These are phyloP conservation scores for Eutolmus rufibarbis DNA, from an alignment of 2,888 invertebrate genomes.

Conservation along the genomic window DNA sequence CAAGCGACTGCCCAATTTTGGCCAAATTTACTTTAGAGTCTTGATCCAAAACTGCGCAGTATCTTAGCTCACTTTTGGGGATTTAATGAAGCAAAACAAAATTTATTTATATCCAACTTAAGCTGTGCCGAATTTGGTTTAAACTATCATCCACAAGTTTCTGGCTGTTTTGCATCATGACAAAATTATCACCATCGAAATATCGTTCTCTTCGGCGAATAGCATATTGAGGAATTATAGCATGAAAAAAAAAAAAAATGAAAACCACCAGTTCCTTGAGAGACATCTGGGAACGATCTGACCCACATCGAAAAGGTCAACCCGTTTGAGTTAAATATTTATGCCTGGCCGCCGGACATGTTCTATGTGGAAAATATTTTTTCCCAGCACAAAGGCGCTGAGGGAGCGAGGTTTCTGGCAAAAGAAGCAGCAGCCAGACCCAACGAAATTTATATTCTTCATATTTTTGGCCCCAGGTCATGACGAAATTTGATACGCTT, in stretches of 20 bases:
- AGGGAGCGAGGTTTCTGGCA: not conserved
- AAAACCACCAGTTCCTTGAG: not conserved
- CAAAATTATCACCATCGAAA: not conserved
- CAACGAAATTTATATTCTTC: conserved; percentile 31
- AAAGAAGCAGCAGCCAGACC: not conserved
- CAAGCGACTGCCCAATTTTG: not conserved
- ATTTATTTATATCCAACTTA: not conserved
- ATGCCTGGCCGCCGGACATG: conserved; percentile 13
- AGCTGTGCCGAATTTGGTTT: not conserved
- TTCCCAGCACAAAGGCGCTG: conserved; percentile 6
- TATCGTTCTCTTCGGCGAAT: not conserved
- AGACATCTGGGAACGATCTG: conserved; percentile 10
- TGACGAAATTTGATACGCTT: conserved; percentile 28
- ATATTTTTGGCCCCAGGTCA: conserved; percentile 32
- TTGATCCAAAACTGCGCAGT: not conserved
- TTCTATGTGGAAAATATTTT: conserved; percentile 38
- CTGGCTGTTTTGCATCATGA: not conserved
- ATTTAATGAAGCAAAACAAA: not conserved
- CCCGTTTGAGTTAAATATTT: conserved; percentile 38
- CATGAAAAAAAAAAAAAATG: not conserved
- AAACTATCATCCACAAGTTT: not conserved
- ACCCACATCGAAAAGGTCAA: conserved; percentile 19
- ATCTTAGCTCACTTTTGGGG: not conserved
- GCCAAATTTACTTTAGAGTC: not conserved
- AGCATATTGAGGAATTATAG: not conserved